Base-by-base conservation (phyloP, 2,888 invertebrate genomes). In the Labia minor region DNA sequence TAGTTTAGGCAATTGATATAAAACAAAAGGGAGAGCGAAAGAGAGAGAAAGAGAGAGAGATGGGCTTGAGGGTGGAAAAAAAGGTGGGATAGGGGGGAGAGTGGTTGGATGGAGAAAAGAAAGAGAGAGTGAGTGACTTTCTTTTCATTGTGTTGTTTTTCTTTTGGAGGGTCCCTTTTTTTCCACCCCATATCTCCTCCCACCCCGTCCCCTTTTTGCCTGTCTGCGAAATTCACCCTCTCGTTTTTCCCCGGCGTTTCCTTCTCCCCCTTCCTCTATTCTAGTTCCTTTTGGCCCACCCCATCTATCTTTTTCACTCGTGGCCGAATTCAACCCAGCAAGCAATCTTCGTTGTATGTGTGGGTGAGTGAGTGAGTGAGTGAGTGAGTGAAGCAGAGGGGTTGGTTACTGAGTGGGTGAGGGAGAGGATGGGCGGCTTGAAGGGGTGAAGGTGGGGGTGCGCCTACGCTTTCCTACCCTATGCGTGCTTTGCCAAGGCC, bases 381-480 rank as follows among this genome's bases (percentile, higher is more conserved):
- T 49, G 49, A 3, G 49, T n/a, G 49, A 14, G 49, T 49, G 49
- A n/a, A 14, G 76, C 76, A 26, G 26, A 26, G 26, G 26, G 26
- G 26, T 26, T 26, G 26, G 26, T 26, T 26, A 26, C 26, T 26
- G 26, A 26, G n/a, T 33, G 33, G 33, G 33, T 33, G 33, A 8
- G 33, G 74, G 73, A 74, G 71, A 72, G 74, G 76, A 76, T 76
- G 76, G 76, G 77, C 76, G 77, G 76, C 76, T 76, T 76, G 74
- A 74, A 74, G 74, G 76, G 75, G 76, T 75, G 74, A 14, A 75
- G 74, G 77, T 76, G 75, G 77, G 77, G 75, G 77, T 76, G 77
- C 77, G 77, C 77, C 77, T 74, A 77, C 77, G 77, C 77, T 77
- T 77, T 77, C 66, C 19, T 21, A 26, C 62, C 21, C 66, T 62